Evolutionary conservation across 2,888 invertebrate species (phyloP).

Genomic region (Philereme vetulata): DNA sequence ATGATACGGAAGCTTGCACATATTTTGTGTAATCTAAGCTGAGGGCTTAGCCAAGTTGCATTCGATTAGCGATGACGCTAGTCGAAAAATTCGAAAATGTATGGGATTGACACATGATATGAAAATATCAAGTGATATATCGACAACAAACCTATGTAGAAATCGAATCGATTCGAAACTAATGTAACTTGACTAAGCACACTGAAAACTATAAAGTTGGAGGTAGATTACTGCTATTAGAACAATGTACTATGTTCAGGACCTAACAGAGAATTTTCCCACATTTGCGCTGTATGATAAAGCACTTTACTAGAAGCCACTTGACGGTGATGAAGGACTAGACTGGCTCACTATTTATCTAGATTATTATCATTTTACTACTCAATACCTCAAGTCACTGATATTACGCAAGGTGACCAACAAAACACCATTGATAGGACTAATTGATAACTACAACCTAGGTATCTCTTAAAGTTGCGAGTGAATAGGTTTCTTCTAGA

Average conservation of each 20-base stretch:
- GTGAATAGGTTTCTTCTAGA: no score
- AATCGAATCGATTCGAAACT: no score
- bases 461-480: no score
- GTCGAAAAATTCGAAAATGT: no score
- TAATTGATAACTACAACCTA: no score
- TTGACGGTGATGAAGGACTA: constrained; percentile 26
- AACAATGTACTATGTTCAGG: constrained; percentile 9
- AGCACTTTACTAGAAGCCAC: constrained; percentile 17
- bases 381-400: background rate
- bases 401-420: no score
- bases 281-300: constrained; percentile 28
- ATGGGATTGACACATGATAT: no score
- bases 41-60: no score
- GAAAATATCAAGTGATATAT: no score
- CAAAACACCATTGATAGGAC: no score
- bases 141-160: no score
- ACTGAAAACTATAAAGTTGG: background rate
- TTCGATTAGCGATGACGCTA: no score
- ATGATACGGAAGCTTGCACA: background rate
- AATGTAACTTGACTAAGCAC: background rate
- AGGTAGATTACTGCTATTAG: constrained; percentile 14
- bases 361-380: constrained; percentile 17
- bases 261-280: constrained; percentile 22
- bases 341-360: constrained; percentile 15
- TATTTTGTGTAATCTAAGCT: background rate